These are phyloP conservation scores for Spea multiplicata DNA, from an alignment of 2,113 vertebrate species.

Conservation along the genomic window DNA sequence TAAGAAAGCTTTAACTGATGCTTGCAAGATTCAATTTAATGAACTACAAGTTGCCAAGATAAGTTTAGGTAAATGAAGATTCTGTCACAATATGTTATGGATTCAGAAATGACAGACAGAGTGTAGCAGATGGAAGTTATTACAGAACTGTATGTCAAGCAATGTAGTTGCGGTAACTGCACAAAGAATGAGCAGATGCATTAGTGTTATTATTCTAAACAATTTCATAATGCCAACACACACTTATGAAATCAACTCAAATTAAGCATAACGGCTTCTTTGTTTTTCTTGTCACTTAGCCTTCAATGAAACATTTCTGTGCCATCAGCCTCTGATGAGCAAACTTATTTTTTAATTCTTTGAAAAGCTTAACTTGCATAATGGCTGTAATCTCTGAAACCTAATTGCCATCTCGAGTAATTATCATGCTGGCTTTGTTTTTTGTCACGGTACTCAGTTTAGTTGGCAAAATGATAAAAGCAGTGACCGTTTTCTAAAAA, in stretches of 20 bases:
- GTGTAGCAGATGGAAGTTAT: conserved; percentile 71
- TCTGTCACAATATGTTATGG: conserved; percentile 72
- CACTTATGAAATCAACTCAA: conserved; percentile 60
- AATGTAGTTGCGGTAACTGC: conserved; percentile 68
- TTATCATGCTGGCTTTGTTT: conserved; percentile 1
- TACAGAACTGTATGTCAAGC: conserved; percentile 65
- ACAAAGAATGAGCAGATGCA: conserved; percentile 64
- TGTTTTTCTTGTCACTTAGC: conserved; percentile 60
- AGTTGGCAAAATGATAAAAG: too few relatives aligned
- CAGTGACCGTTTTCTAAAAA: too few relatives aligned
- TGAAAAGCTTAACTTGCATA: conserved; percentile 48
- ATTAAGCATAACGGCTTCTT: conserved; percentile 58
- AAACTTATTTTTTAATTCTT: conserved; percentile 40
- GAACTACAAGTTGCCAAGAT: conserved; percentile 75
- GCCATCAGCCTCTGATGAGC: conserved; percentile 44
- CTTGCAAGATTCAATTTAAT: conserved; percentile 72
- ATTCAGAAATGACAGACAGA: conserved; percentile 68
- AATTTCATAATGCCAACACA: conserved; percentile 58
- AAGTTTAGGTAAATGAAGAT: conserved; percentile 76
- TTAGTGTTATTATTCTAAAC: conserved; percentile 63
- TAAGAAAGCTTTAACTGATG: conserved; percentile 74
- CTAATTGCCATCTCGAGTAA: conserved; percentile 45
- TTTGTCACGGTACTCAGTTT: too few relatives aligned
- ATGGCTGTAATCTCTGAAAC: conserved; percentile 50
- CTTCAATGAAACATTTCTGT: conserved; percentile 51